Conservation (phyloP, 2,888 invertebrate genomes). For the Allygus modestus region DNA sequence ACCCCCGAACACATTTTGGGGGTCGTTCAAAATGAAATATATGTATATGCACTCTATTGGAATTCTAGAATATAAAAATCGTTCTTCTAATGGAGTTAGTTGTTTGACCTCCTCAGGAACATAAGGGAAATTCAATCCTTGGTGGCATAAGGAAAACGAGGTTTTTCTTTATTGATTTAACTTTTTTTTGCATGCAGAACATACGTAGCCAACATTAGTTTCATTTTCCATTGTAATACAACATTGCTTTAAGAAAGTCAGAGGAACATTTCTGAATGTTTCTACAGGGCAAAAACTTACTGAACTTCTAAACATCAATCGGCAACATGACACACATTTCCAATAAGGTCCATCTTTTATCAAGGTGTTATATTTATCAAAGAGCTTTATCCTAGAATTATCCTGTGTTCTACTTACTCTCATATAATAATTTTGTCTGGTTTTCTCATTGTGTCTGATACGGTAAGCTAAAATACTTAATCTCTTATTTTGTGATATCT, state of each 20-base stretch:
- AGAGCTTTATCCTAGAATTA: no score
- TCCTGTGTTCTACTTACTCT: no score
- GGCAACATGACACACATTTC: no score
- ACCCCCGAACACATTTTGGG: no score
- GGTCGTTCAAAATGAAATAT: no score
- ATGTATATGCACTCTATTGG: no score
- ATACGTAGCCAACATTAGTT: slow-evolving; percentile 14
- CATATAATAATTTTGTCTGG: no score
- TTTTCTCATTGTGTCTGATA: no score
- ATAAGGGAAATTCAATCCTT: slow-evolving; percentile 36
- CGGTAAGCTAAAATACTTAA: not conserved
- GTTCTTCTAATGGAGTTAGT: slow-evolving; percentile 58
- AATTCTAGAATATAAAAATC: slow-evolving; percentile 60
- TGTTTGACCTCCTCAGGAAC: slow-evolving; percentile 45
- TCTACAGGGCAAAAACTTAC: not conserved
- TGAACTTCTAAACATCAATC: not conserved
- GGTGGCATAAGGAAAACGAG: slow-evolving; percentile 4
- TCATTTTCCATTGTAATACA: not conserved
- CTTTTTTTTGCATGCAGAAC: slow-evolving; percentile 36
- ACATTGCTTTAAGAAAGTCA: not conserved
- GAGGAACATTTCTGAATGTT: not conserved
- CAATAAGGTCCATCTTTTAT: no score
- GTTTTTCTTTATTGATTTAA: not conserved
- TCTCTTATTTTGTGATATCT: not conserved
- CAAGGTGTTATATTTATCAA: no score